Evolutionary conservation across 2,797 vertebrate species (phyloP), one percentile per base, ranked within the genome.

Genomic region (Cyclopterus lumpus): DNA sequence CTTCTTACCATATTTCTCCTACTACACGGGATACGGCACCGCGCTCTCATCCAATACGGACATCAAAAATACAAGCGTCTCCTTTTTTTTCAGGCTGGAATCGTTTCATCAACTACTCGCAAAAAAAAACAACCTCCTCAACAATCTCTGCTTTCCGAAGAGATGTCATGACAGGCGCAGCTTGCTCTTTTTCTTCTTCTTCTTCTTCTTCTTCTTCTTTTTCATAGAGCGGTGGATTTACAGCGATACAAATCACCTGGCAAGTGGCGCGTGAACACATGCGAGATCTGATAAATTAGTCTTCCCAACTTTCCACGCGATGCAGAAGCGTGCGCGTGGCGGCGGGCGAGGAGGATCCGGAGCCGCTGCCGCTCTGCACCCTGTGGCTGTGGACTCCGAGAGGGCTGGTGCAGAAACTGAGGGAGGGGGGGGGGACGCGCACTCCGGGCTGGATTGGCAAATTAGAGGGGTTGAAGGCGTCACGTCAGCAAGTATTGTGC

Each of bases 401-500:
- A 64, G 77, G 26, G 78, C 69, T 84, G 82, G 77, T 77, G 89
- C 85, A 74, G 63, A 84, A 81, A 69, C 71, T 44, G 83, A 48
- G 49, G 22, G 24, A 0, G 0, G 22, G 54, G 15, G 34, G 30
- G 26, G 44, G 66, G 58, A 64, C 24, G 75, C 64, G 68, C 81
- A 51, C 87, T 77, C 79, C 51, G 34, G 82, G 42, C 67, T 85
- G 77, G 79, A 82, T 75, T 80, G 83, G 83, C 83, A 90, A 90
- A 90, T 86, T 86, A 72, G 73, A 70, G 48, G 75, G 59, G 84
- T 71, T 85, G 80, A 46, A 75, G 77, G 80, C 30, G 44, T 84
- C 89, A 81, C 88, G 89, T 91, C 86, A 87, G 83, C 85, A 87
- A 86, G 58, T 77, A 65, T 58, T 71, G 67, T 86, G 67, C 60